Evolutionary conservation across 1,140 invertebrate genomes (phyloP), one percentile per base, ranked within the genome.

Genomic region (Drosophila sturtevanti): DNA sequence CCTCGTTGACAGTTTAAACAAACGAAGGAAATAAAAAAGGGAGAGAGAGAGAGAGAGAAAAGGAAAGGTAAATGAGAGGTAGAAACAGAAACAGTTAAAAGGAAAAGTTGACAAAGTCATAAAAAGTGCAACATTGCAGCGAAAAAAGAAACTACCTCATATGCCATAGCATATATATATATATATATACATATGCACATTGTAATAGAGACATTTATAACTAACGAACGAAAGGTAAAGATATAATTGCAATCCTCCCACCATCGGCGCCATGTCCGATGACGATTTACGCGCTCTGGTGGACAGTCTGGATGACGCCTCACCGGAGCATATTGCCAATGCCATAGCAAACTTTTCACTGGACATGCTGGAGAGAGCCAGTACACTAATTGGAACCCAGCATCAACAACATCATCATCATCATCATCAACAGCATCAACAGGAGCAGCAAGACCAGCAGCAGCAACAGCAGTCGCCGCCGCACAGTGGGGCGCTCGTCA

Each of bases 331-430:
- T 34, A 61, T 82, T 58, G 77, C 69, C 51, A 81, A 74, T 63
- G 71, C 71, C 38, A 77, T 90, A 68, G 79, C 87, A 24, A 90
- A 89, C 74, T 89, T 89, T 62, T 90, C 89, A 54, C 52, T 89
- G 59, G 89, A 90, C 59, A 81, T 85, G 78, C 63, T 90, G 44
- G 68, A 90, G 56, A 70, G 73, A n/a, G 87, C 89, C 16, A 89
- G 77, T 44, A 72, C 77, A 61, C 69, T 81, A 77, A 81, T 90
- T 81, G 85, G 80, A 74, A 56, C 51, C 74, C 82, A 86, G 27
- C 80, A 73, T 71, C 60, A 66, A 21, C 70, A 68, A 63, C 16
- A 55, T 64, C 38, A 67, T 64, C 48, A 85, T 74, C 59, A 77
- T 55, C 51, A 84, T 65, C 41, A 44, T 0, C 38, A 41, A 27